Base-by-base conservation (phyloP, 2,888 invertebrate genomes). In the Habrosyne pyritoides region DNA sequence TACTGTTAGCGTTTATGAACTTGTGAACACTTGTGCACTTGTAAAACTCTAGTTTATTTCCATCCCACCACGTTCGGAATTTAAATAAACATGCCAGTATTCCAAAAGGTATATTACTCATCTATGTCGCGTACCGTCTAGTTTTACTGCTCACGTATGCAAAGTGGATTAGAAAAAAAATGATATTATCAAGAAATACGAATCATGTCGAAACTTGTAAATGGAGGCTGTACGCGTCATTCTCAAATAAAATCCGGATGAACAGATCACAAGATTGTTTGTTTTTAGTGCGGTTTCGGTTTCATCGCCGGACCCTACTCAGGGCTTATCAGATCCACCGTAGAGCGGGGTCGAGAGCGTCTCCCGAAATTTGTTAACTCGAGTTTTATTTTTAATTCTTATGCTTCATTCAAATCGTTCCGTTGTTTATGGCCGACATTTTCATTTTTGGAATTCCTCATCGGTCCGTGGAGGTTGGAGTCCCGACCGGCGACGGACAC, bases 371-470 rank as follows among this genome's bases (percentile, higher is more conserved):
- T 89, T 87, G 90, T 91, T 86, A 84, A 81, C 76, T 77, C 64
- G 69, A 67, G 69, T 77, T 81, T 87, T 86, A 82, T 82, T 86
- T 81, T 87, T 84, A 84, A 84, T 86, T 85, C 83, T 81, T 84
- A 75, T 76, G 77, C 81, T 84, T 88, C 89, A 90, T 91, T 91
- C 91, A 91, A 92, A 92, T 91, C 86, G 86, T 85, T 89, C 77
- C 67, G 89, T 91, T 90, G 92, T 92, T 92, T 92, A 92, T 91
- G 85, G 92, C 81, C 85, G 84, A 86, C 89, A 90, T 92, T 92
- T 92, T 91, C 85, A 88, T 91, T 86, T 90, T 91, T 92, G 71
- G 86, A 89, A 92, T 92, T 88, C 90, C 75, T 73, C 63, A 63
- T 68, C 64, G 68, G 69, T 69, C 75, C 66, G 68, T 73, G 71